phyloP scores from a whole-genome alignment of 2,113 vertebrate genomes.

The Callipepla californica region DNA sequence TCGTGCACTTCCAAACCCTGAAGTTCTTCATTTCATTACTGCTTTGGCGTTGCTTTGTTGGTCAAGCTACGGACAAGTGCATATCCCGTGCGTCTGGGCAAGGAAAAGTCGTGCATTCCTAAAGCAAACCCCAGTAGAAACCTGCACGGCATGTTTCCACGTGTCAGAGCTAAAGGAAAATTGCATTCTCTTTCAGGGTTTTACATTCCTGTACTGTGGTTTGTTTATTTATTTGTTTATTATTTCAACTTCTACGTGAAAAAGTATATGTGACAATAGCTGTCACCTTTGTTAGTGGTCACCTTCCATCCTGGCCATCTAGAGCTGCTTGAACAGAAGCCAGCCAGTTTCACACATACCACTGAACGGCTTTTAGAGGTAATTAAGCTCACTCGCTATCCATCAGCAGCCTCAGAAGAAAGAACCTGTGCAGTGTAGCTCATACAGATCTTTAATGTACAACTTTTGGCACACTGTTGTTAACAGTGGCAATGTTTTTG shows the following conservation, averaged over 20 bases:
- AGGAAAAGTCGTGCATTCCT: not conserved
- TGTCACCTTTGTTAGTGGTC: not conserved
- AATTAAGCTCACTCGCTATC: not conserved
- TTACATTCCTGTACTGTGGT: not conserved
- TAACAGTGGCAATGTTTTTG: not conserved
- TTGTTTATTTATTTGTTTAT: too few relatives aligned
- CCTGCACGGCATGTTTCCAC: rapidly evolving
- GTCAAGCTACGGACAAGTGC: not conserved
- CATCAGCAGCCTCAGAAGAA: not conserved
- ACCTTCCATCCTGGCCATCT: not conserved
- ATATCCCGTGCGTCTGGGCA: not conserved
- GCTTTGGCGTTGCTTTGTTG: not conserved
- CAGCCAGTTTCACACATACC: not conserved
- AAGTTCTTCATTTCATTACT: not conserved
- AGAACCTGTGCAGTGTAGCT: not conserved
- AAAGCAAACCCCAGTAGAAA: not conserved
- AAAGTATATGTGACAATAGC: not conserved
- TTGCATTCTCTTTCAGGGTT: not conserved
- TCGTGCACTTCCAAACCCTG: rapidly evolving
- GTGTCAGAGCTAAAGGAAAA: not conserved
- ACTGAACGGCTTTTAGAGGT: not conserved
- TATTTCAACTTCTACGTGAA: not conserved
- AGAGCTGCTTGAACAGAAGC: not conserved
- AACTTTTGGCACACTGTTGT: not conserved
- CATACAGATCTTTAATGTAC: not conserved